phyloP scores from a whole-genome alignment of 37 sponge, comb jelly and placozoan species.

The Mnemiopsis leidyi region DNA sequence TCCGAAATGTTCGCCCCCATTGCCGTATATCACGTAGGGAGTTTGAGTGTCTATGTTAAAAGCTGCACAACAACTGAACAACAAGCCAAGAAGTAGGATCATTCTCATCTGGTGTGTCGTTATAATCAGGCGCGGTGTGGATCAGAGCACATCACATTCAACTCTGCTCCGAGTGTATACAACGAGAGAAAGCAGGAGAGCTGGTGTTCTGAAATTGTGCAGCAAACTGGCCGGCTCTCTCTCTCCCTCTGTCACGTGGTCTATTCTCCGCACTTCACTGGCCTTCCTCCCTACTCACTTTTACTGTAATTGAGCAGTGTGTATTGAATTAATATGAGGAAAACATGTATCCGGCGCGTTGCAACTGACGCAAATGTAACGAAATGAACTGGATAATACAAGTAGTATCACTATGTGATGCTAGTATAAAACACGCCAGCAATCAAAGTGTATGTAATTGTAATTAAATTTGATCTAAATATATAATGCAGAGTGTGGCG shows the following conservation, averaged over 20 bases:
- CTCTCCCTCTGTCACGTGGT: not conserved
- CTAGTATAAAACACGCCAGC: not conserved
- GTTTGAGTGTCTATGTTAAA: constrained; percentile 37
- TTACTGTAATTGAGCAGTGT: constrained; percentile 23
- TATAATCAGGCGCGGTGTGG: not conserved
- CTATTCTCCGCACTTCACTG: not conserved
- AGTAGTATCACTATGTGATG: no score
- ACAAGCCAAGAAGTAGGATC: not conserved
- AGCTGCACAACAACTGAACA: not conserved
- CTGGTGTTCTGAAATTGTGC: not conserved
- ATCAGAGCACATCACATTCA: not conserved
- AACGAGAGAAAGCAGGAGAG: not conserved
- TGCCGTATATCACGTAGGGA: not conserved
- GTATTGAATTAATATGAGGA: constrained; percentile 32
- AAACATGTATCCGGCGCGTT: not conserved
- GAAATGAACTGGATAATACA: not conserved
- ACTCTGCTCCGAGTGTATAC: not conserved
- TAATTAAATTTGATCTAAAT: not conserved
- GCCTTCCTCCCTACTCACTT: constrained; percentile 16
- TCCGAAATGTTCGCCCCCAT: constrained; percentile 5
- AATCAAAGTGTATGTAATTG: not conserved
- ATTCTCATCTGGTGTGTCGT: no score
- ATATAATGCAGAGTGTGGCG: not conserved
- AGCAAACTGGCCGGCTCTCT: not conserved
- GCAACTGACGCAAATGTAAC: not conserved